Evolutionary conservation across 2,113 vertebrate genomes (phyloP), one percentile per base, ranked within the genome.

Genomic region (Nothocercus nigrocapillus): DNA sequence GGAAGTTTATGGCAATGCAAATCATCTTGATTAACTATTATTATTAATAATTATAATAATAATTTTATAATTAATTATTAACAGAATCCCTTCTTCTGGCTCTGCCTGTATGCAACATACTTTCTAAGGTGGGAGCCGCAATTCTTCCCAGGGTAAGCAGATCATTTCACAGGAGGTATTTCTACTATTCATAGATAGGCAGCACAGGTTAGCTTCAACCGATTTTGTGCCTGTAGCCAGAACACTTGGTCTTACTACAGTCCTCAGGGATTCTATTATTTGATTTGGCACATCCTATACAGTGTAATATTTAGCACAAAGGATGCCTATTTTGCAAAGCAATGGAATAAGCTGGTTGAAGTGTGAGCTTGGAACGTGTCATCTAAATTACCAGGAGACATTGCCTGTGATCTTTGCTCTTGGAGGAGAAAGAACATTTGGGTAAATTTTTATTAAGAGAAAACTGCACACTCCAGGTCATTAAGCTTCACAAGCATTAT

Each of bases 401-500:
- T 3, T 61, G 68, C 21, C 85, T 86, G 73, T 92, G 80, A 94
- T 93, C 86, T 86, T 86, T 75, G 51, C 77, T 78, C 51, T 3
- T 51, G 16, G 19, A 95, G 28, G 88, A 86, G 18, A 85, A 91
- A 91, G 0, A 54, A 32, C 42, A 78, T 74, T 94, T 70, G 44
- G 94, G 59, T 36, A 88, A 27, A 17, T 63, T 92, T 88, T 90
- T 70, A 81, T 64, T 90, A 84, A 78, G 36, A 78, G 7, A 84
- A 24, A 5, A 22, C 38, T 82, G 56, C 81, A 87, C 56, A n/a
- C 80, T 82, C 62, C 86, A 86, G 56, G 75, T 68, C 42, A 95
- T 86, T 92, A 92, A 75, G 42, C 32, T 90, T 75, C 90, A 92
- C 9, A 56, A 3, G 77, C 66, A 96, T 92, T 93, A 93, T 56